These are phyloP conservation scores for Aspidiotus rigidus DNA, from an alignment of 2,888 invertebrate species.

Conservation along the genomic window DNA sequence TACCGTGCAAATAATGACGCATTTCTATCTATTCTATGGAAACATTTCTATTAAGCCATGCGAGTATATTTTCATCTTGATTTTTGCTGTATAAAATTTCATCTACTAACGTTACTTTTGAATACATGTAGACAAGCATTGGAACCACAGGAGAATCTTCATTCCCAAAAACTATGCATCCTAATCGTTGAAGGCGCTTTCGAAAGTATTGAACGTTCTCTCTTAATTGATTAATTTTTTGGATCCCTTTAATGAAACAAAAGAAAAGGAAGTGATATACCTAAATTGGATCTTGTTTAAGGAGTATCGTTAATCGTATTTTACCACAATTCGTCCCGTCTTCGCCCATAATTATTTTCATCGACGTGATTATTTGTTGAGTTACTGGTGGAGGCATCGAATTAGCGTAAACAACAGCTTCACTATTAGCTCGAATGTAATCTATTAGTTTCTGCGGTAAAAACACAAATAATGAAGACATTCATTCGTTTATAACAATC, in stretches of 20 bases:
- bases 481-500: too few species aligned
- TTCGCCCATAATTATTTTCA: slow-evolving; percentile 76
- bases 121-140: slow-evolving; percentile 85
- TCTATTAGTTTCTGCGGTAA: slow-evolving; percentile 57
- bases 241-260: slow-evolving; percentile 42
- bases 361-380: slow-evolving; percentile 80
- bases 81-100: not conserved
- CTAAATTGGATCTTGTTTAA: not conserved
- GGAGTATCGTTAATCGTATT: not conserved
- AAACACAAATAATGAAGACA: not conserved
- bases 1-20: too few species aligned
- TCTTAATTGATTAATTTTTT: slow-evolving; percentile 60
- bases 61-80: too few species aligned
- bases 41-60: too few species aligned
- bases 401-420: slow-evolving; percentile 76
- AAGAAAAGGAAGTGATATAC: not conserved
- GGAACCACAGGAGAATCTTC: slow-evolving; percentile 95
- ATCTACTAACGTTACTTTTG: slow-evolving; percentile 72
- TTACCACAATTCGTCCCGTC: slow-evolving; percentile 64
- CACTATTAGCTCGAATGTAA: slow-evolving; percentile 67
- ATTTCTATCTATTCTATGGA: too few species aligned
- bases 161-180: slow-evolving; percentile 86
- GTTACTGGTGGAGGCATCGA: slow-evolving; percentile 83
- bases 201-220: slow-evolving; percentile 77
- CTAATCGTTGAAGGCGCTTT: slow-evolving; percentile 68